Evolutionary conservation across 2,113 vertebrate species (phyloP), one percentile per base, ranked within the genome.

Genomic region (Pica pica): DNA sequence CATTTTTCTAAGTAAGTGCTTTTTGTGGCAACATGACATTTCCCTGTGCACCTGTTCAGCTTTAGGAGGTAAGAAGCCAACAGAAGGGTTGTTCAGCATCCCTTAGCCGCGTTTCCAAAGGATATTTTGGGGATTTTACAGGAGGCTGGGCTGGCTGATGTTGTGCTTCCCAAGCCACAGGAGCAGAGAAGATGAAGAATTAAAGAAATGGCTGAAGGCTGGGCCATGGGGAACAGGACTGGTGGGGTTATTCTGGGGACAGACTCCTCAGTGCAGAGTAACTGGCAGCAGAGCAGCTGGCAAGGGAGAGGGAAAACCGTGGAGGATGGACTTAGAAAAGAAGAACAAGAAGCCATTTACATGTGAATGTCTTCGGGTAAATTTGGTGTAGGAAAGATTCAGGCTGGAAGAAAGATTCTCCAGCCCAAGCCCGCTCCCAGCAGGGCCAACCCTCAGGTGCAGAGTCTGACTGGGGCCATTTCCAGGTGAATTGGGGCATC

Each of bases 161-260:
- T 10, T 57, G 33, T 39, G n/a, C 37, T 82, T 79, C 84, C 74
- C 65, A 79, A 15, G 10, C 3, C 47, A n/a, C 6, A 41, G 65
- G 16, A 65, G 17, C 6, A n/a, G 41, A 26, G 46, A 79, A 64
- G 30, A 33, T 42, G 55, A 91, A 47, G 21, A 59, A 39, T 47
- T 74, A 71, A 52, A 47, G 60, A 39, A 67, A 82, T 23, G 6
- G n/a, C 57, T 79, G 65, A 68, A 85, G 44, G 41, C 47, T 44
- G 11, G 61, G n/a, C 44, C 1, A 0, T 1, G 2, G 65, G 28
- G 21, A 82, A 7, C 11, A 56, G 65, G 17, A 50, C 22, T 6
- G 1, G 3, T 22, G 23, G 12, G n/a, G 35, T 76, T 71, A 44
- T 83, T 95, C 52, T 68, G 49, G 67, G 47, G 52, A 35, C 39